These are phyloP conservation scores for Mythimna lalbum DNA, from an alignment of 2,888 invertebrate genomes.

Conservation along the genomic window DNA sequence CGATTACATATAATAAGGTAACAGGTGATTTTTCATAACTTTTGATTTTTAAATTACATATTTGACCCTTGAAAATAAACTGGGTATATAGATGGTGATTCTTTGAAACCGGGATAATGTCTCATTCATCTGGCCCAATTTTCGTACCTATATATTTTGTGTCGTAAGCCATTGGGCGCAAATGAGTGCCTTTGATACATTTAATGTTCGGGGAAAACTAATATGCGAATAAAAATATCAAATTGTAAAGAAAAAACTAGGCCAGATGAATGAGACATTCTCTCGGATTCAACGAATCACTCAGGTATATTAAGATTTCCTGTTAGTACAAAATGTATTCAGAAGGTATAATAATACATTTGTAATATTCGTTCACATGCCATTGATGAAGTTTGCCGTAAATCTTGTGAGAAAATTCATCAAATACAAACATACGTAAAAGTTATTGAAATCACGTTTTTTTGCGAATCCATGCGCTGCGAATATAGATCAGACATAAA, in stretches of 20 bases:
- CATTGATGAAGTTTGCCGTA: background rate
- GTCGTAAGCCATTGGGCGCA: no score
- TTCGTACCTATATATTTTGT: no score
- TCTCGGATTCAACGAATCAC: no score
- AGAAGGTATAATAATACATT: background rate
- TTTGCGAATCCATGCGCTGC: background rate
- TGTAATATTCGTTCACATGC: background rate
- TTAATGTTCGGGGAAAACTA: no score
- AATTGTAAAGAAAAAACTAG: no score
- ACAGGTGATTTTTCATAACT: background rate
- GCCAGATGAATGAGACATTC: no score
- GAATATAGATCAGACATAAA: background rate
- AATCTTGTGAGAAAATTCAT: background rate
- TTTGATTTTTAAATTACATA: background rate
- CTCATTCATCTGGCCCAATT: no score
- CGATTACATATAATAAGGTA: constrained; percentile 10
- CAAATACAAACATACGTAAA: background rate
- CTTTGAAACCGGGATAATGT: no score
- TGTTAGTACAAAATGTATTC: background rate
- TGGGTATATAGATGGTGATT: no score
- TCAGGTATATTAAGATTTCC: background rate
- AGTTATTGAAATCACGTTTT: background rate
- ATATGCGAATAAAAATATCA: no score
- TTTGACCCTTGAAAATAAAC: background rate
- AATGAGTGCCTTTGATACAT: no score